Evolutionary conservation across 2,113 vertebrate species (phyloP).

Genomic region (Leucopternis melanops): DNA sequence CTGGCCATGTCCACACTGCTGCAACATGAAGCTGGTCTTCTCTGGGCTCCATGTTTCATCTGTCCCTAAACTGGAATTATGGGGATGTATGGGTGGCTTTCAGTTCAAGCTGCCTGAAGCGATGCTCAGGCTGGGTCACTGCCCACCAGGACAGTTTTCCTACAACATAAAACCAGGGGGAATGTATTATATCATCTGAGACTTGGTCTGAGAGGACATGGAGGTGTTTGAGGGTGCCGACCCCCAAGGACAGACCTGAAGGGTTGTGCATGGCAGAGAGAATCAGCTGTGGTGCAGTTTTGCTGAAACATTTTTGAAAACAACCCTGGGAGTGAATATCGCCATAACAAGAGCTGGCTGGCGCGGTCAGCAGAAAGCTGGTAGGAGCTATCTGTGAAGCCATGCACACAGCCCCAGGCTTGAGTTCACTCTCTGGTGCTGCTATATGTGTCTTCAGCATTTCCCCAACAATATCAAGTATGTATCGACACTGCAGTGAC

Average conservation of each 20-base stretch:
- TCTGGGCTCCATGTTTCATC: not conserved
- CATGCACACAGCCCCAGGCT: not conserved
- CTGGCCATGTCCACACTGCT: not conserved
- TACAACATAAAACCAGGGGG: not conserved
- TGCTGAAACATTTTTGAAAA: not conserved
- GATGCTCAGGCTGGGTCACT: not conserved
- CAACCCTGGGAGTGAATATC: not conserved
- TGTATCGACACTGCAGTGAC: not conserved
- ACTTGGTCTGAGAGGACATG: not conserved
- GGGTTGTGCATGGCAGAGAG: not conserved
- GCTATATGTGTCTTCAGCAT: not conserved
- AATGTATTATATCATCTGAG: not conserved
- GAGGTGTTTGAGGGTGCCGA: not conserved
- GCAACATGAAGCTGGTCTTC: not conserved
- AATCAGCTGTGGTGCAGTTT: not conserved
- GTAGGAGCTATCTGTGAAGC: not conserved
- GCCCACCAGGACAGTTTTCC: not conserved
- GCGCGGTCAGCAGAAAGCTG: not conserved
- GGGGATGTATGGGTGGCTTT: not conserved
- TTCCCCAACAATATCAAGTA: not conserved
- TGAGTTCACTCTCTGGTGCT: not conserved
- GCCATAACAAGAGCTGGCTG: not conserved
- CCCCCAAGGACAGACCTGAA: not conserved
- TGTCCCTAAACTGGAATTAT: not conserved
- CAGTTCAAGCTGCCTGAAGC: not conserved